Base-by-base conservation (phyloP, 2,113 vertebrate genomes). In the Larimichthys crocea region DNA sequence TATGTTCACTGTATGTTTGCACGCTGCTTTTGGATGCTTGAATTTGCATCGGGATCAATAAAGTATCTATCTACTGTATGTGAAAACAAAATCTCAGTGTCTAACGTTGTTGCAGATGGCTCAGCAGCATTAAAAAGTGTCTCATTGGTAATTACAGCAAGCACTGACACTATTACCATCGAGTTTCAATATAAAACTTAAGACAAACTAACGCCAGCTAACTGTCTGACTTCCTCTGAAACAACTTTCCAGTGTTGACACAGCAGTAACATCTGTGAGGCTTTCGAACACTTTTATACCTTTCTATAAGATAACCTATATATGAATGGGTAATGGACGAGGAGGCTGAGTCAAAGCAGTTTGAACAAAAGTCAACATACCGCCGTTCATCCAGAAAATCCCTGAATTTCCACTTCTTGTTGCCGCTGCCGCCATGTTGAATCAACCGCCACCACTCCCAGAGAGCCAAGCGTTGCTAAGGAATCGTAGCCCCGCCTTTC, bases 391-490 rank as follows among this genome's bases (percentile, higher is more conserved):
- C 96, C 97, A 97, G 86, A 90, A 93, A 80, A 89, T 92, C 0
- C 87, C 90, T 1, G 89, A 86, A 0, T 74, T 89, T 20, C 63
- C 59, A 59, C 79, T 89, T 59, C 75, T 90, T 59, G 80, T 81
- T 56, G 87, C 79, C 40, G 88, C 92, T 72, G 95, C 96, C 96
- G 97, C 96, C 98, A 98, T 99, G 95, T 96, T 98, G 95, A 98
- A 99, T 95, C 96, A 96, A 96, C 97, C 97, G 97, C 97, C 97
- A 95, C 96, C 96, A 95, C 96, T 95, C 93, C 91, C 93, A 84
- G 74, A 22, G 86, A 93, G 79, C 94, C 90, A 92, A 89, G 93
- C 89, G 68, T 89, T 90, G 89, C 90, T 84, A 86, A 55, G 93
- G 46, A 22, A 44, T 42, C 3, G 0, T 55, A 78, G 66, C 29